Base-by-base conservation (phyloP, 30 jellyfish, hydroid and myxozoan species). In the Pseudorhiza aurosa region DNA sequence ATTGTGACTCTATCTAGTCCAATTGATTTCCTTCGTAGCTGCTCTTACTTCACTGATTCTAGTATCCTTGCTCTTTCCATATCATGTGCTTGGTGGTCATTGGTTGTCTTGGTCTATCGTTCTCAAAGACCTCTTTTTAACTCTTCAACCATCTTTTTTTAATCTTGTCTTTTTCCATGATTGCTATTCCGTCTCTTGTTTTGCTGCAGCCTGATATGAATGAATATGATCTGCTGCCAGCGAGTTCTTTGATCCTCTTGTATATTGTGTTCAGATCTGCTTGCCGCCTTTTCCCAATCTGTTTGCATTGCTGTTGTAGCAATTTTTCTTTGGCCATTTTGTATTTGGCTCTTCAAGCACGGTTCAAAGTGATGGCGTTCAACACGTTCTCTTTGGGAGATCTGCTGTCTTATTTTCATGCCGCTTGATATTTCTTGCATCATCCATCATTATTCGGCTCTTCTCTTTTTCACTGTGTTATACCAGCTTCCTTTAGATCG, bases 151-250 rank as follows among this genome's bases (percentile, higher is more conserved):
- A 31, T 33, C 78, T 25, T 33, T 33, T 28, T 31, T 15, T 12
- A 15, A 64, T 64, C 30, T 64, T 64, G 10, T 39, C 78, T 57
- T 57, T 57, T 9, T 57, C 71, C 71, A 57, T 57, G 9, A 57
- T 57, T 18, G 26, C 25, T 2, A 24, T 57, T 24, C 51, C 17
- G n/a, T n/a, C 78, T 39, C 31, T 39, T 64, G 32, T 12, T 21
- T 21, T 22, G 3, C 18, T 57, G 26, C 40, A 57, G 11, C 71
- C 71, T 10, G 33, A 10, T 25, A n/a, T n/a, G n/a, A 0, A 24
- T 21, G 71, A 9, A 39, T 18, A 42, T 10, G 71, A 17, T 10
- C 71, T 57, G 18, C 26, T 18, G 60, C 71, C 26, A 10, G 18
- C 71, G 21, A 57, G 9, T 24, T 10, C 18, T 0, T 57, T 28